Conservation (phyloP, 64 coral and sea anemone species). For the Cladopsammia gracilis region DNA sequence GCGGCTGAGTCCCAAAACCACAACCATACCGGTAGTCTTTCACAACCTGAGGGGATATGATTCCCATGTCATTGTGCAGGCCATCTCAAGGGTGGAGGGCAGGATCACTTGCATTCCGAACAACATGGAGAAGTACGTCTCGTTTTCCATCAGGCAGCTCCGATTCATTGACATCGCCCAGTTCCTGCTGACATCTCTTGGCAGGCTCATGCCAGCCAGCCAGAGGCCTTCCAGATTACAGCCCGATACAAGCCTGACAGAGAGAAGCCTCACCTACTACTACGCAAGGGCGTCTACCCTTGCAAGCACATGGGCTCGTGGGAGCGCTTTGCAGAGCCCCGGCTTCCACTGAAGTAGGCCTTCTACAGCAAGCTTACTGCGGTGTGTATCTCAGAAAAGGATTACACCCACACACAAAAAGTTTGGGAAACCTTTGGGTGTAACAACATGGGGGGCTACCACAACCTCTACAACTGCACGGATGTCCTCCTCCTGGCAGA, state of each 20-base stretch:
- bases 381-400: background rate
- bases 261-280: background rate
- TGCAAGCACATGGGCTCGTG: background rate
- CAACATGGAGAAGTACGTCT: too few relatives aligned
- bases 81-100: too few relatives aligned
- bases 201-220: background rate
- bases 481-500: background rate
- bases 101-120: too few relatives aligned
- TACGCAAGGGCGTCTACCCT: background rate
- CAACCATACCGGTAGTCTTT: too few relatives aligned
- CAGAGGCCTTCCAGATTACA: background rate
- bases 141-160: background rate
- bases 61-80: too few relatives aligned
- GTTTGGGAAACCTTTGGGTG: slow-evolving; percentile 12
- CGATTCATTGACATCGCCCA: background rate
- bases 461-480: background rate
- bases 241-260: background rate
- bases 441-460: background rate
- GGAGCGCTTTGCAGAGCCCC: too few relatives aligned
- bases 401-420: background rate
- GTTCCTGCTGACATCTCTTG: background rate
- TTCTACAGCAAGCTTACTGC: background rate
- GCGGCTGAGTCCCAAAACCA: too few relatives aligned
- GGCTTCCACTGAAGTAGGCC: too few relatives aligned
- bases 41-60: too few relatives aligned